Percentiles rank a stretch among this genome's conserved stretches.
Evolutionary conservation across 2,113 vertebrate genomes (phyloP).

Genomic region (Tor tambroides): DNA sequence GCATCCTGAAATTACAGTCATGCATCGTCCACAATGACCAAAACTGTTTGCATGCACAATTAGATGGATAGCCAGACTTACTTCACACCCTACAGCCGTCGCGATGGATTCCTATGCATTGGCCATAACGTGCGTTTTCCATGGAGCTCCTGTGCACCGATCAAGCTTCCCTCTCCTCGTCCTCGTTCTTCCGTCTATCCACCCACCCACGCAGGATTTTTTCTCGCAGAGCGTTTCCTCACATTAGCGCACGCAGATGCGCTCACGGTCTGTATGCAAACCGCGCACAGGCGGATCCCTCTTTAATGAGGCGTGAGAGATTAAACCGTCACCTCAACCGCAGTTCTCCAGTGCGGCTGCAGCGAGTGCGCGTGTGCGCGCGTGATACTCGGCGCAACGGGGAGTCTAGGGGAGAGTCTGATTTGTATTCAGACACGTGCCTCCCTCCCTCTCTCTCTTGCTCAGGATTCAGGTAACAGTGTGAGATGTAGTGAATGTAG

Average conservation of each 20-base stretch:
- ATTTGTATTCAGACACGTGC: slow-evolving; percentile 73
- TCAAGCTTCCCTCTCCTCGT: slow-evolving; percentile 21
- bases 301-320: slow-evolving; percentile 66
- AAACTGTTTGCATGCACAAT: neutral
- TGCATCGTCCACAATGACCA: neutral
- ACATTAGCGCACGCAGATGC: slow-evolving; percentile 31
- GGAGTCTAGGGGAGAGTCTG: slow-evolving; percentile 68
- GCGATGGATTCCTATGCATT: slow-evolving; percentile 71
- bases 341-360: slow-evolving; percentile 59
- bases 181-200: slow-evolving; percentile 29
- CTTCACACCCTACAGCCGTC: slow-evolving; percentile 62
- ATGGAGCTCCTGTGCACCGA: slow-evolving; percentile 17
- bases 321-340: slow-evolving; percentile 61
- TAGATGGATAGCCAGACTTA: slow-evolving; percentile 52
- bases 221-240: slow-evolving; percentile 20
- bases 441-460: slow-evolving; percentile 33
- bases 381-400: slow-evolving; percentile 27
- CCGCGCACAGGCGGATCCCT: slow-evolving; percentile 41
- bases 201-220: slow-evolving; percentile 50
- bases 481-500: slow-evolving; percentile 53
- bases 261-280: slow-evolving; percentile 33
- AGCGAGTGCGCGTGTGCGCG: slow-evolving; percentile 51
- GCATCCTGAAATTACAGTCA: neutral
- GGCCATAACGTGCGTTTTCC: slow-evolving; percentile 62
- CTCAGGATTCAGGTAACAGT: slow-evolving; percentile 33